Conservation (phyloP, 2,113 vertebrate genomes). For the Camelus bactrianus region DNA sequence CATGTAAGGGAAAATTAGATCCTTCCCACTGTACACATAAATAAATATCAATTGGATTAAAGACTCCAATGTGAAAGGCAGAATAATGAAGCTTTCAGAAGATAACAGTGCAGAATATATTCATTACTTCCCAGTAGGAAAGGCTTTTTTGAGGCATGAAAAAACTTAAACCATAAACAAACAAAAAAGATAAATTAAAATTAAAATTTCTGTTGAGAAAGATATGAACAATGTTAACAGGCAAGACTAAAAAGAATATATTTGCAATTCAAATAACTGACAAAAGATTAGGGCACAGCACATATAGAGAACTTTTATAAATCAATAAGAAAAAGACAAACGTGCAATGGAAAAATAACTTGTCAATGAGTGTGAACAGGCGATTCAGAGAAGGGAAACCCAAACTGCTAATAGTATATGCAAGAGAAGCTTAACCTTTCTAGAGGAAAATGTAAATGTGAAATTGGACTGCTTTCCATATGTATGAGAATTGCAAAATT, state of each 20-base stretch:
- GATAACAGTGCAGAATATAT: neutral
- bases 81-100: slow-evolving; percentile 25
- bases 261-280: slow-evolving; percentile 41
- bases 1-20: neutral
- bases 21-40: neutral
- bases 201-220: slow-evolving; percentile 1
- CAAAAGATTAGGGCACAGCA: neutral
- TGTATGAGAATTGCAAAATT: neutral
- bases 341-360: slow-evolving; percentile 30
- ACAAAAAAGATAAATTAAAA: slow-evolving; percentile 20
- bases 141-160: slow-evolving; percentile 3
- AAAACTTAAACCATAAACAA: slow-evolving; percentile 9
- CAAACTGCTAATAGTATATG: neutral
- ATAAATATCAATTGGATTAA: neutral
- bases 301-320: neutral
- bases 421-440: slow-evolving; percentile 28
- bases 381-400: neutral
- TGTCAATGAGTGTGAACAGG: neutral
- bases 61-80: slow-evolving; percentile 24
- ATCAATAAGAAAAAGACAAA: slow-evolving; percentile 40
- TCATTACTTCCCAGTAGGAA: neutral
- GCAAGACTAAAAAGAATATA: slow-evolving; percentile 26
- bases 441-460: neutral
- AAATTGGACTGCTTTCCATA: slow-evolving; percentile 35
- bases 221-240: slow-evolving; percentile 32